Base-by-base conservation (phyloP, 2,888 invertebrate species). In the Cybosia mesomella region DNA sequence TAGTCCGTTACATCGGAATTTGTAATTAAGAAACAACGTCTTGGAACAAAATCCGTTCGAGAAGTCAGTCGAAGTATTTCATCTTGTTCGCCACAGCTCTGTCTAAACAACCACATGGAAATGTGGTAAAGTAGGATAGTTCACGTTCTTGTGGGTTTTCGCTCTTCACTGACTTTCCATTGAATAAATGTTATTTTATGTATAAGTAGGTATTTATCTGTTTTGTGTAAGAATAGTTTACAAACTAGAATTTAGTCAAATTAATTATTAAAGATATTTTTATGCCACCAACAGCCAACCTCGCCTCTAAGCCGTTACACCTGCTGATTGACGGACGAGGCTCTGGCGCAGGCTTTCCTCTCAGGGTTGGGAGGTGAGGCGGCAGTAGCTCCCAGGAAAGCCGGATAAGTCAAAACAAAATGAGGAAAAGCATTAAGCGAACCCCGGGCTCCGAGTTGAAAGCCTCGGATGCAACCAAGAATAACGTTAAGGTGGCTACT, bases 21-120 rank as follows among this genome's bases (percentile, higher is more conserved):
- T 87, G 88, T 87, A 92, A 92, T 92, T 92, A 92, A 90, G 90
- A 90, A 88, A 89, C 88, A 87, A 86, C 87, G 85, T 87, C 86
- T 88, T 72, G 79, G 75, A 90, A 89, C 83, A 87, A 90, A 91
- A 90, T 91, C 88, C 87, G 89, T 89, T 90, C 88, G 87, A 86
- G 76, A 87, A 89, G 83, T 87, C 82, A 59, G 74, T 75, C 76
- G 64, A 88, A 89, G 88, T 89, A 88, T 89, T 87, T 86, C 83
- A 85, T 89, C 86, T 88, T 82, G 82, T 83, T 83, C 71, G 62
- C 77, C 76, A 79, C 72, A 83, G 85, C 77, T 80, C 73, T 74
- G 69, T 68, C 73, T 71, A 75, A 81, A 76, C 81, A 81, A 76
- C 75, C 77, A 70, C 72, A 76, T 64, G 63, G 68, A 71, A 72